Evolutionary conservation across 2,888 invertebrate species (phyloP), one percentile per base, ranked within the genome.

Genomic region (Drosophila mimetica): DNA sequence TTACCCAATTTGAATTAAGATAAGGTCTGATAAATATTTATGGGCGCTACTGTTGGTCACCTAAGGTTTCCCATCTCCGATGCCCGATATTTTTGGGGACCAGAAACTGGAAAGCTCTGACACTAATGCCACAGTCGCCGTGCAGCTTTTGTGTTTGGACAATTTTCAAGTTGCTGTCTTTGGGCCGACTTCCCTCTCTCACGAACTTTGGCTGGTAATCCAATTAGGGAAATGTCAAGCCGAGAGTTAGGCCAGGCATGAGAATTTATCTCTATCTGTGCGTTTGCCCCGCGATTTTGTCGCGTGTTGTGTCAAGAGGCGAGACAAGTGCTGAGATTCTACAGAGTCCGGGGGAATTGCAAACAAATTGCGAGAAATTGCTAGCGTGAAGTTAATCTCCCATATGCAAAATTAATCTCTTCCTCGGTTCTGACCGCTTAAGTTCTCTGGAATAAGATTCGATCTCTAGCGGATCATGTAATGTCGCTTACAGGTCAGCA

Each of bases 151-250:
- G 67, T 86, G 81, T 77, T 81, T 82, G 77, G 77, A 86, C 83
- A 86, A 77, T 65, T 70, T 72, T 69, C 22, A 22, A 39, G 51
- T 54, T 34, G 37, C 58, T 48, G 58, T 57, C 46, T 30, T 14
- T 20, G 22, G n/a, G 42, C 52, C 39, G 11, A 11, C 44, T 32
- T 18, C 52, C 37, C 57, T 25, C 53, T 28, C n/a, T 14, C 39
- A 14, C 28, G 11, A 14, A 6, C 32, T 25, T 39, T 2, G 22
- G 14, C 14, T 25, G 25, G 66, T 78, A 88, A 85, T 86, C 88
- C 84, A 88, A 85, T 85, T 88, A 85, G 83, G 70, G 65, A 78
- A 78, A 76, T 88, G 83, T 88, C 85, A 86, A 37, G 65, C 69
- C 48, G 13, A 37, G 53, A 67, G 61, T 54, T 64, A 34, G 53